phyloP scores from a whole-genome alignment of 2,797 vertebrate genomes.

The Xenopus petersii region DNA sequence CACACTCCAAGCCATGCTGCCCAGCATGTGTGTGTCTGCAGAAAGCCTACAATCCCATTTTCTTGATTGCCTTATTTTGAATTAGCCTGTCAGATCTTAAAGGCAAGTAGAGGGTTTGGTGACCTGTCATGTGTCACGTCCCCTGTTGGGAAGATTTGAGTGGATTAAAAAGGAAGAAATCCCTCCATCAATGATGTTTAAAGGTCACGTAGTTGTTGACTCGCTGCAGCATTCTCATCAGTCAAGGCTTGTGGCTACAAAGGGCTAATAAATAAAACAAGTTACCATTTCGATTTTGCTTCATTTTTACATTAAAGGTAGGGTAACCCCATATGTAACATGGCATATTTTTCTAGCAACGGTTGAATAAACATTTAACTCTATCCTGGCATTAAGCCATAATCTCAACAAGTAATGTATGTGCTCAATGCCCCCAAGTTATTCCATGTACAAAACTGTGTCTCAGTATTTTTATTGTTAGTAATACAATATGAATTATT shows the following conservation, averaged over 20 bases:
- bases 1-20: slow-evolving; percentile 48
- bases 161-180: slow-evolving; percentile 62
- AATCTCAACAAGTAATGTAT: too few relatives aligned
- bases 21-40: slow-evolving; percentile 54
- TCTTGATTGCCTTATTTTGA: slow-evolving; percentile 68
- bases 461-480: too few relatives aligned
- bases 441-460: too few relatives aligned
- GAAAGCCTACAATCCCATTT: slow-evolving; percentile 65
- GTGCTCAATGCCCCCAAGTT: too few relatives aligned
- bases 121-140: slow-evolving; percentile 56
- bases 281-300: slow-evolving; percentile 34
- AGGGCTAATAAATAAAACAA: slow-evolving; percentile 64
- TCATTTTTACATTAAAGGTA: too few relatives aligned
- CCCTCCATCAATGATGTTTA: slow-evolving; percentile 88
- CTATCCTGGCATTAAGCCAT: too few relatives aligned
- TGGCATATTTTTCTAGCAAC: too few relatives aligned
- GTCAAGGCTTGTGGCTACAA: slow-evolving; percentile 65
- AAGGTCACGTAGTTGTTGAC: slow-evolving; percentile 97
- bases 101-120: slow-evolving; percentile 55
- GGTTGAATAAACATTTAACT: too few relatives aligned
- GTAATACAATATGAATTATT: too few relatives aligned
- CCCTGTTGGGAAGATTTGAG: slow-evolving; percentile 69
- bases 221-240: slow-evolving; percentile 84
- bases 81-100: slow-evolving; percentile 67
- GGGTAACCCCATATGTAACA: too few relatives aligned